These are phyloP conservation scores for Carterocephalus palaemon DNA, from an alignment of 2,888 invertebrate species.

Conservation along the genomic window DNA sequence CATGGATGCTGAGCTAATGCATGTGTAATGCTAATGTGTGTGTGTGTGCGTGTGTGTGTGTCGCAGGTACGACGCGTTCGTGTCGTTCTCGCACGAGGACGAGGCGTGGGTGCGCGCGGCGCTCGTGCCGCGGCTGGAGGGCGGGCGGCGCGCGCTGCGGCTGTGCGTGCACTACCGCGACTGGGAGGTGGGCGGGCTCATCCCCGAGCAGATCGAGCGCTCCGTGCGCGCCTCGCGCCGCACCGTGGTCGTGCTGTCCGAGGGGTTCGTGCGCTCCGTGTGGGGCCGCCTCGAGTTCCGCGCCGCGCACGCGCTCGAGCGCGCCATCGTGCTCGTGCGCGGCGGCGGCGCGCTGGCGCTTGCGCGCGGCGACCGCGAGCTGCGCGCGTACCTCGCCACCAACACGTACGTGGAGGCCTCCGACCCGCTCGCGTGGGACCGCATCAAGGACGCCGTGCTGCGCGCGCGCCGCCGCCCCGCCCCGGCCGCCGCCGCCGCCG, in stretches of 20 bases:
- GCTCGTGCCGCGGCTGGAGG: conserved; percentile 82
- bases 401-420: conserved; percentile 2
- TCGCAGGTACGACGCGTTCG: conserved; percentile 85
- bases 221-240: conserved; percentile 85
- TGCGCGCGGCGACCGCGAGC: conserved; percentile 55
- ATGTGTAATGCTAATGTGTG: too few relatives aligned
- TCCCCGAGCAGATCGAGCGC: conserved; percentile 83
- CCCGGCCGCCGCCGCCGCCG: background rate
- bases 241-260: conserved; percentile 46
- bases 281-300: conserved; percentile 27
- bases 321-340: conserved; percentile 83
- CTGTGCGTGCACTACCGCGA: conserved; percentile 77
- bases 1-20: too few relatives aligned
- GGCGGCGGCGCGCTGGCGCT: conserved; percentile 82
- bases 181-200: conserved; percentile 48
- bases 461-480: conserved; percentile 1
- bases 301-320: conserved; percentile 71
- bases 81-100: conserved; percentile 88
- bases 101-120: conserved; percentile 83
- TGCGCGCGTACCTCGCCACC: background rate
- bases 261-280: conserved; percentile 50
- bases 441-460: conserved; percentile 2
- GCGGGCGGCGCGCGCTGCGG: conserved; percentile 58
- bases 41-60: too few relatives aligned
- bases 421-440: conserved; percentile 5